Base-by-base conservation (phyloP, 2,797 vertebrate genomes). In the Lacerta bilineata region DNA sequence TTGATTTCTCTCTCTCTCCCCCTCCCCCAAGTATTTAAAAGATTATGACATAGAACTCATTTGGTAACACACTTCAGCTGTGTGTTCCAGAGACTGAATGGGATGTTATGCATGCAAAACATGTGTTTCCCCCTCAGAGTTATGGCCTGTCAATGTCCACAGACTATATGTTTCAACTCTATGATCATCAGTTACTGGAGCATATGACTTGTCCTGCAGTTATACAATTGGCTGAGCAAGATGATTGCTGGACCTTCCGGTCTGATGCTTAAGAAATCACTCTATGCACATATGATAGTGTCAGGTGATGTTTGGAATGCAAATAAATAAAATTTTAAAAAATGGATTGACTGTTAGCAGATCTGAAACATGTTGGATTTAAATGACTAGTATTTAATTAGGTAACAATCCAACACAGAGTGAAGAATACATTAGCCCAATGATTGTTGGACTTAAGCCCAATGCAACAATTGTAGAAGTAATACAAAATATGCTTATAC, bases 331-430 rank as follows among this genome's bases (percentile, higher is more conserved):
- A 20, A 64, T 5, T 5, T 33, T 8, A 7, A 64, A 55, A n/a
- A 36, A 88, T 27, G 27, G 6, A 11, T 39, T 69, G 20, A 39
- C 25, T 75, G 76, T 11, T 78, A 78, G 39, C 8, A 76, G 59
- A 79, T 88, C 46, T 74, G 25, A 83, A 83, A 83, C 46, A 79
- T 83, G 78, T 72, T 84, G 18, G 20, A 39, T 33, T 5, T 33
- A 36, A 89, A 80, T 87, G 61, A 17, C 29, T 46, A 29, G 80
- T 2, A 0, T 27, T 86, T 59, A 86, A 9, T 17, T 83, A 68
- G 64, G 85, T 84, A 76, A 50, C 20, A 87, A 87, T 78, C 78
- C 36, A 68, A 89, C 36, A 82, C 20, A 80, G n/a, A 3, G 1
- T 23, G 46, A 80, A 80, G 23, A 29, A 80, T 71, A 43, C 25